Conservation (phyloP, 2,888 invertebrate genomes). For the Drosophila quasianomalipes region DNA sequence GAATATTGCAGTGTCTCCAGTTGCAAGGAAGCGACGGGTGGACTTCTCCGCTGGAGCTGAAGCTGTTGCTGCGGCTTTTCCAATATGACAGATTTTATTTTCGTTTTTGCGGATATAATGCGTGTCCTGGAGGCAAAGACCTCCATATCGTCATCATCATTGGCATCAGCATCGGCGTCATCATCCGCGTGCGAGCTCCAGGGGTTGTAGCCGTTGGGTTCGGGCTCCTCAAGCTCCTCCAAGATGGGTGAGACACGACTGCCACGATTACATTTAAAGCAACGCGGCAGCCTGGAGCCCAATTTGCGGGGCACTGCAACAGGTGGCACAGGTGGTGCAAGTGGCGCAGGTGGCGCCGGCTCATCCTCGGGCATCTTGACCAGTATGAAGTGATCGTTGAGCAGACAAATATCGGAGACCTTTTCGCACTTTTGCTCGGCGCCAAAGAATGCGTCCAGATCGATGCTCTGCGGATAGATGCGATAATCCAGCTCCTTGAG, state of each 20-base stretch:
- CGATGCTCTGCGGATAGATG: constrained; percentile 74
- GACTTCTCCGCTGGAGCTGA: not conserved
- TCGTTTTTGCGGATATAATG: constrained; percentile 13
- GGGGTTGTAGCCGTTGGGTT: constrained; percentile 7
- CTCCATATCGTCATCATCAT: constrained; percentile 52
- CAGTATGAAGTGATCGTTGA: constrained; percentile 83
- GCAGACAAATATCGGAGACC: constrained; percentile 80
- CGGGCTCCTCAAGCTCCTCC: constrained; percentile 55
- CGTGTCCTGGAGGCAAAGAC: constrained; percentile 62
- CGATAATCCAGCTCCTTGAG: constrained; percentile 57
- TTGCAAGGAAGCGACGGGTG: constrained; percentile 17
- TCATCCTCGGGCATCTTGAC: constrained; percentile 77
- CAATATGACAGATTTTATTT: constrained; percentile 32
- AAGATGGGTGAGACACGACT: constrained; percentile 69
- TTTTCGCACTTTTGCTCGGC: constrained; percentile 62
- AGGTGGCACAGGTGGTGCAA: not conserved
- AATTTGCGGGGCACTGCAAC: constrained; percentile 12
- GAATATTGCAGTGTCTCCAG: constrained; percentile 49
- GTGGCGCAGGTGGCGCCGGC: constrained; percentile 2
- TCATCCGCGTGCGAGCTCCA: constrained; percentile 39
- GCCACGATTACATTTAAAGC: constrained; percentile 65
- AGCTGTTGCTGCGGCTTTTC: constrained; percentile 12
- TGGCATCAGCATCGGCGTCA: constrained; percentile 23
- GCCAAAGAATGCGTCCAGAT: constrained; percentile 73
- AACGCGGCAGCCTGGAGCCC: constrained; percentile 54